Evolutionary conservation across 1,140 invertebrate genomes (phyloP).

Genomic region (Sinella curviseta): DNA sequence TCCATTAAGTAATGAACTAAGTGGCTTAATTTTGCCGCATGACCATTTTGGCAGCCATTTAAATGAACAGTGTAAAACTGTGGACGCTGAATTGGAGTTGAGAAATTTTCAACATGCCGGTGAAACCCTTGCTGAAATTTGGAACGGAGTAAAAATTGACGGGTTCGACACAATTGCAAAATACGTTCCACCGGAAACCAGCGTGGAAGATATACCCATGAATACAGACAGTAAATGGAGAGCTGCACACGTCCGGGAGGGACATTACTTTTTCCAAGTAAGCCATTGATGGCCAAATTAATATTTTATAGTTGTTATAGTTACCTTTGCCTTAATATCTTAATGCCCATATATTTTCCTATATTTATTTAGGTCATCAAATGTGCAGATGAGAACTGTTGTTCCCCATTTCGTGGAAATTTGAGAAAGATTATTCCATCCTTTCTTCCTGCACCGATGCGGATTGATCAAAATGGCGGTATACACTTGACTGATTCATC

Average conservation of each 20-base stretch:
- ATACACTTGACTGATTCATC: too few relatives aligned
- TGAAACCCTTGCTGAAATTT: slow-evolving; percentile 51
- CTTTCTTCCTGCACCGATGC: too few relatives aligned
- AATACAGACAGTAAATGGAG: not conserved
- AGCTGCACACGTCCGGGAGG: not conserved
- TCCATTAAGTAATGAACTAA: slow-evolving; percentile 53
- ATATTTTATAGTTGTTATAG: too few relatives aligned
- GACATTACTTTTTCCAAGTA: slow-evolving; percentile 8
- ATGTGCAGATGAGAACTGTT: too few relatives aligned
- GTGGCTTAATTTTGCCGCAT: slow-evolving; percentile 54
- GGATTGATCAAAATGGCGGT: too few relatives aligned
- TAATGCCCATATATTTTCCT: too few relatives aligned
- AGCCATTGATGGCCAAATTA: not conserved
- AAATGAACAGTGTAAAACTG: slow-evolving; percentile 52
- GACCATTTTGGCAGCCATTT: slow-evolving; percentile 55
- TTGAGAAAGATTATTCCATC: too few relatives aligned
- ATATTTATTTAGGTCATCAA: too few relatives aligned
- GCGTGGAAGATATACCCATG: not conserved
- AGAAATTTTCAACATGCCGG: slow-evolving; percentile 52
- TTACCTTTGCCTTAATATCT: too few relatives aligned
- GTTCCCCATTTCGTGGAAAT: too few relatives aligned
- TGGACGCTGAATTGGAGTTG: slow-evolving; percentile 52
- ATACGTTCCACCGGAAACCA: slow-evolving; percentile 43
- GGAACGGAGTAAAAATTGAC: slow-evolving; percentile 51
- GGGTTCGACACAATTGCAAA: slow-evolving; percentile 50